Conservation (phyloP, 2,888 invertebrate species). For the Acrobasis consociella region DNA sequence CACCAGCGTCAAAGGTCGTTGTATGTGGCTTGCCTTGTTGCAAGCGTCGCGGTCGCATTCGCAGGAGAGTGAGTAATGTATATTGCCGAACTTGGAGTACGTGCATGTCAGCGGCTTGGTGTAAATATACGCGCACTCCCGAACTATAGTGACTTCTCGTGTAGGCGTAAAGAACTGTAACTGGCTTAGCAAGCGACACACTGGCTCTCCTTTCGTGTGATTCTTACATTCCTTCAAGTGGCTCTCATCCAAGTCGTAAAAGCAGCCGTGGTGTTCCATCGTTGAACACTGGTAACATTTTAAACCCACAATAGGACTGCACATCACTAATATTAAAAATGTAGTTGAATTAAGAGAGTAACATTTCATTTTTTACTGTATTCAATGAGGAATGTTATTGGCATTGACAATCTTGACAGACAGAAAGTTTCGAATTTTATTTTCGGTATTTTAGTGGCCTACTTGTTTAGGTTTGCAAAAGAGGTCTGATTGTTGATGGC, state of each 20-base stretch:
- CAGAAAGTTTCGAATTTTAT: conserved; percentile 23
- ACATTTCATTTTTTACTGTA: conserved; percentile 40
- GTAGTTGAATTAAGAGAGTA: conserved; percentile 25
- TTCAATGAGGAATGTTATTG: conserved; percentile 18
- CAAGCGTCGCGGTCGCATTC: conserved; percentile 67
- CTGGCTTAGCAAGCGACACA: conserved; percentile 63
- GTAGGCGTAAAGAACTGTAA: conserved; percentile 57
- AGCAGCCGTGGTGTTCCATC: conserved; percentile 49
- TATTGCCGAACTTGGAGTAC: conserved; percentile 55
- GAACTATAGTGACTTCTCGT: conserved; percentile 54
- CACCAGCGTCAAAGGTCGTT: background rate
- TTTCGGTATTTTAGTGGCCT: background rate
- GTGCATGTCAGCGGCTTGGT: conserved; percentile 48
- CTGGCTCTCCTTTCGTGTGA: conserved; percentile 38
- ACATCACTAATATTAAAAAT: conserved; percentile 39
- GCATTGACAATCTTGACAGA: conserved; percentile 23
- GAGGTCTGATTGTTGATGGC: background rate
- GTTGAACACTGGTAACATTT: conserved; percentile 72
- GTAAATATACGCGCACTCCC: conserved; percentile 69
- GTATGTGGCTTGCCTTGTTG: conserved; percentile 39
- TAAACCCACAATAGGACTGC: conserved; percentile 40
- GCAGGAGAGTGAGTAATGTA: conserved; percentile 66
- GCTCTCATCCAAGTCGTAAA: conserved; percentile 48
- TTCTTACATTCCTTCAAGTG: conserved; percentile 54
- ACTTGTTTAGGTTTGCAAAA: background rate